These are phyloP conservation scores for Sebastes matsubarae DNA, from an alignment of 2,797 vertebrate genomes.

Conservation along the genomic window DNA sequence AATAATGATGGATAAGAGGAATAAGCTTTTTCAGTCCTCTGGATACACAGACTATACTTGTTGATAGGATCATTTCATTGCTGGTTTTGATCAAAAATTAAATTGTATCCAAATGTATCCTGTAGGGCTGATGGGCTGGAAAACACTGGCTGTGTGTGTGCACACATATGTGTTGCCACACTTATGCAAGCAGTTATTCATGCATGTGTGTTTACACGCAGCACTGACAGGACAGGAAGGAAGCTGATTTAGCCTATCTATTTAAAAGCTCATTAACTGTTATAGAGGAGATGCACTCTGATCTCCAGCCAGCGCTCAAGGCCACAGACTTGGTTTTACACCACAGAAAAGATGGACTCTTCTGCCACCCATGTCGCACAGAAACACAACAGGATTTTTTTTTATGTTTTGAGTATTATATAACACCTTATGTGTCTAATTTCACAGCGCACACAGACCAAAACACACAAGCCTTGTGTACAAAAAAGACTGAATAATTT, in stretches of 20 bases:
- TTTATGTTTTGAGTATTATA: conserved; percentile 15
- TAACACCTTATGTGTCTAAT: conserved; percentile 38
- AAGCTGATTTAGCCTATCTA: conserved; percentile 40
- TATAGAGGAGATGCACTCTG: conserved; percentile 37
- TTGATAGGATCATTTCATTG: no score
- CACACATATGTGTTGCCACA: not conserved
- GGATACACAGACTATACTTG: no score
- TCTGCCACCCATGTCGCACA: conserved; percentile 1
- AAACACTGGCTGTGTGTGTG: not conserved
- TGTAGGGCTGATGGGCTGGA: not conserved
- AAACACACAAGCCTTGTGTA: conserved; percentile 25
- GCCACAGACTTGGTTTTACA: conserved; percentile 13
- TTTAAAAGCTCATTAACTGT: conserved; percentile 58
- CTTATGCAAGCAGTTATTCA: not conserved
- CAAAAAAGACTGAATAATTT: conserved; percentile 68
- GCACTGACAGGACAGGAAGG: conserved; percentile 38
- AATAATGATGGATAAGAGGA: no score
- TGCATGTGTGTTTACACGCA: not conserved
- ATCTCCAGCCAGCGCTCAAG: conserved; percentile 18
- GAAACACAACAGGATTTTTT: conserved; percentile 2
- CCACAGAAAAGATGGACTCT: not conserved
- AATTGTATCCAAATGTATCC: no score
- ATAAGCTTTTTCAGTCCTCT: no score
- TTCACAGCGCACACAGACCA: conserved; percentile 2
- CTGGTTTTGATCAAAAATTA: no score